Percentiles rank a stretch among this genome's conserved stretches.
phyloP scores from a whole-genome alignment of 2,113 vertebrate genomes.

The Phalacrocorax carbo region DNA sequence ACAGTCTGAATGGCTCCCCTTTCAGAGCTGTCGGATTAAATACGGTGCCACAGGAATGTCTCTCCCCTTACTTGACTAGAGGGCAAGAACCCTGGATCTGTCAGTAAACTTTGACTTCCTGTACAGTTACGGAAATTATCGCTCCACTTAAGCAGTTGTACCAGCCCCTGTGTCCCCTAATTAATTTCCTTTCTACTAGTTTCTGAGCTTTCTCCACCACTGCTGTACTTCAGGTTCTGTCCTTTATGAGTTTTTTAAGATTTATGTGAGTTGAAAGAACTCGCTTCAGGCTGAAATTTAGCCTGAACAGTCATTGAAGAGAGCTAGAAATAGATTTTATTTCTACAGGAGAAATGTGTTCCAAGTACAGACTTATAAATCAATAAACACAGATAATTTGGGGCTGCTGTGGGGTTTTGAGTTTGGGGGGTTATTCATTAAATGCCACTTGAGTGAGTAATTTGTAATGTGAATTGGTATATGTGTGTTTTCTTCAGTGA shows the following conservation, averaged over 20 bases:
- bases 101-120: neutral
- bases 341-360: neutral
- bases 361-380: neutral
- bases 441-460: slow-evolving; percentile 35
- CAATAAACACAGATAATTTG: slow-evolving; percentile 2
- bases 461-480: neutral
- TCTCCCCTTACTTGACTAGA: neutral
- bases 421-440: neutral
- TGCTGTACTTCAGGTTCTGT: neutral
- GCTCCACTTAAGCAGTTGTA: neutral
- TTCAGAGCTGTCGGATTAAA: neutral
- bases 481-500: neutral
- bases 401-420: neutral
- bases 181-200: slow-evolving; percentile 17
- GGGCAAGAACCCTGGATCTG: slow-evolving; percentile 2
- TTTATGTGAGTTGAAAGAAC: neutral
- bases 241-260: neutral
- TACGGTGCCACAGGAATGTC: neutral
- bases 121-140: neutral
- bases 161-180: neutral
- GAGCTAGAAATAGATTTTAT: slow-evolving; percentile 10
- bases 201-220: neutral
- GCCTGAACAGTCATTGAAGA: neutral
- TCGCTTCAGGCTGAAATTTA: neutral
- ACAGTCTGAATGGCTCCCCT: neutral